These are phyloP conservation scores for Polymixis lichenea DNA, from an alignment of 2,888 invertebrate genomes.

Conservation along the genomic window DNA sequence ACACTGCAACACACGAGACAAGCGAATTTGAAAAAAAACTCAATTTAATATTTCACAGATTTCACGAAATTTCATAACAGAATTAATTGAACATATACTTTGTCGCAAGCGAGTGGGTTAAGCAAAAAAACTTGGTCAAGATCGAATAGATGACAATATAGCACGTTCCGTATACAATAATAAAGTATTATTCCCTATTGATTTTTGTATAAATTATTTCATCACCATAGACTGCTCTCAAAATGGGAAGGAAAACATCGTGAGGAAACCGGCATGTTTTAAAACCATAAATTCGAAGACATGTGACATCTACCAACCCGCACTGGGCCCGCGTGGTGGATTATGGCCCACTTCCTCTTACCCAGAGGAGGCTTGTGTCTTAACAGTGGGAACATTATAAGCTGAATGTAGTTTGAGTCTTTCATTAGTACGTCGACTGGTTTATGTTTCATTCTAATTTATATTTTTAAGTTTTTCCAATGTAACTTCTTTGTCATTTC, in stretches of 20 bases:
- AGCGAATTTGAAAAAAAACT: constrained; percentile 75
- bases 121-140: constrained; percentile 73
- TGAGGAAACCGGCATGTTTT: too few species aligned
- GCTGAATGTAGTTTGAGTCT: too few species aligned
- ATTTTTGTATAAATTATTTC: background rate
- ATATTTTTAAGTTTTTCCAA: background rate
- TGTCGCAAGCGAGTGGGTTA: constrained; percentile 83
- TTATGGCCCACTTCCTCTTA: too few species aligned
- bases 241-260: too few species aligned
- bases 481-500: background rate
- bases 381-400: too few species aligned
- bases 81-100: constrained; percentile 81
- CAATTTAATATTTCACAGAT: constrained; percentile 87
- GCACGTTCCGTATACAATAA: constrained; percentile 52
- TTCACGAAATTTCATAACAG: constrained; percentile 87
- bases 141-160: constrained; percentile 28
- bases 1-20: constrained; percentile 74
- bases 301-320: too few species aligned
- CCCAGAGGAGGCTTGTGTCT: too few species aligned
- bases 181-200: background rate
- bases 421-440: background rate
- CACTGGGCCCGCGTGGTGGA: too few species aligned
- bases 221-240: too few species aligned
- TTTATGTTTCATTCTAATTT: background rate
- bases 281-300: too few species aligned